A percentile compares a stretch with the other conserved stretches of the same genome.
These are phyloP conservation scores for human (Homo sapiens) DNA, from an alignment of 2,113 vertebrate genomes.

Conservation along the genomic window GRCh38 chr5:109356001-109356500, in stretches of 20 bases:
- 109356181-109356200: neutral
- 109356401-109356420: neutral
- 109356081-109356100: neutral
- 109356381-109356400: neutral
- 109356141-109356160: neutral
- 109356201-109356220: neutral
- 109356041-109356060: neutral
- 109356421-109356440: neutral
- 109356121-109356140: neutral
- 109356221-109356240: neutral
- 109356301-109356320: neutral
- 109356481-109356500: neutral
- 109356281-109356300: neutral
- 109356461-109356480: neutral
- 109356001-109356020: conserved; percentile 86
- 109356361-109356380: neutral
- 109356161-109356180: neutral
- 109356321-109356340: neutral
- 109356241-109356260: neutral
- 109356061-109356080: neutral
- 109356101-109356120: neutral
- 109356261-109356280: neutral
- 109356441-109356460: neutral
- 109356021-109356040: conserved; percentile 77
- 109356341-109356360: neutral